Percentiles rank a stretch among this genome's conserved stretches.
Conservation (phyloP, 2,797 vertebrate species). For the Pristis pectinata region DNA sequence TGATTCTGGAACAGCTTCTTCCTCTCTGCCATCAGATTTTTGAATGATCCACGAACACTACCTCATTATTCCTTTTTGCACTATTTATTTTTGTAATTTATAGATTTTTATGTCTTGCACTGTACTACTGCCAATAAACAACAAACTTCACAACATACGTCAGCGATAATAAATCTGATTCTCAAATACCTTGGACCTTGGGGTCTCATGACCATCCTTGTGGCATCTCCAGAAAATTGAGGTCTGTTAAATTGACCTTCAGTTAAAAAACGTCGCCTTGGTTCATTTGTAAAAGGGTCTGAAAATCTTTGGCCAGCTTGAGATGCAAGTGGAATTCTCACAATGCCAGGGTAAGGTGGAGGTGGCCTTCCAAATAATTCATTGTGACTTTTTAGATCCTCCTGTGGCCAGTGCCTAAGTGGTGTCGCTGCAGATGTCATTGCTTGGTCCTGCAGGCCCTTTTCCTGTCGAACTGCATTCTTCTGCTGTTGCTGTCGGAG, state of each 20-base stretch:
- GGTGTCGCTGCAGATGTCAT: constrained; percentile 57
- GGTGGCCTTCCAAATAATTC: constrained; percentile 84
- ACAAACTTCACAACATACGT: too few species aligned
- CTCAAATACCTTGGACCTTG: constrained; percentile 32
- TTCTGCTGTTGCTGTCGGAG: constrained; percentile 93
- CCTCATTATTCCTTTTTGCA: too few species aligned
- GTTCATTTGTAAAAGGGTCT: constrained; percentile 73
- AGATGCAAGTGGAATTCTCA: constrained; percentile 63
- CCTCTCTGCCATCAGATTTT: too few species aligned
- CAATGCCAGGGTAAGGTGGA: constrained; percentile 85
- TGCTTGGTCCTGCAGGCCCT: constrained; percentile 65
- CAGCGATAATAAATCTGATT: too few species aligned
- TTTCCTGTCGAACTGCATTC: constrained; percentile 83
- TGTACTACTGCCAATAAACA: too few species aligned
- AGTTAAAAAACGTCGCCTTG: constrained; percentile 66
- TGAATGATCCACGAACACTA: too few species aligned
- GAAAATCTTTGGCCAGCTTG: constrained; percentile 64
- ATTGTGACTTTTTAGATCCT: constrained; percentile 62
- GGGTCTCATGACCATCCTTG: constrained; percentile 67
- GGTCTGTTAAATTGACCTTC: constrained; percentile 73
- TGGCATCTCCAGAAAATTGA: constrained; percentile 69
- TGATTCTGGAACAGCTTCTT: too few species aligned
- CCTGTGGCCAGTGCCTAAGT: constrained; percentile 80
- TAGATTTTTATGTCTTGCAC: too few species aligned
- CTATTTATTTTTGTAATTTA: too few species aligned